Evolutionary conservation across 2,113 vertebrate genomes (phyloP), one percentile per base, ranked within the genome.

Genomic region (Fulica atra): DNA sequence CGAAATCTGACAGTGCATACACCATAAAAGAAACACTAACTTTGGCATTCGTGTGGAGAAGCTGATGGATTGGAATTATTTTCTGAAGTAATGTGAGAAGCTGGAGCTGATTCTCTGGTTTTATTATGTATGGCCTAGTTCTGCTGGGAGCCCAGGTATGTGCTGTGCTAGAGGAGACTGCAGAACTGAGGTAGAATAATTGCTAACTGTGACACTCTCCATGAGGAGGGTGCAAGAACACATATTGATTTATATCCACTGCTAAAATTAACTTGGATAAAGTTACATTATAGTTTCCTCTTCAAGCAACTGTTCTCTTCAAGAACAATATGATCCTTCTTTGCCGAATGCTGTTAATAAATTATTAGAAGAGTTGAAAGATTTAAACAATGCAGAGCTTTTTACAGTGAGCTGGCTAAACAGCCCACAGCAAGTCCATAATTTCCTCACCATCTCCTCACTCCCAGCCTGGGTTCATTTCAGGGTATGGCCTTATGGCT

Each of bases 31-130:
- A 92, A 92, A 88, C 66, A 86, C 42, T 81, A 23, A 20, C 51
- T 69, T 57, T 88, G 71, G 63, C 51, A 65, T 51, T 84, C 63
- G 65, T 16, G 16, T 54, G 70, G 53, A 94, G 85, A 96, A 83
- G 42, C 64, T 92, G 92, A 96, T 84, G 87, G 91, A 96, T 91
- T 89, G n/a, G 54, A 82, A 81, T 82, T 95, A 90, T 95, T 96
- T 94, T 88, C 80, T 86, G 64, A 94, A 94, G 92, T 81, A 93
- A 78, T 88, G 83, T 44, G 64, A 93, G 80, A 95, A 76, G 36
- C 86, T 89, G 70, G 40, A 87, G 36, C 31, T 79, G 61, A 86
- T 89, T 90, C 73, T 92, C 86, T 84, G 53, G 51, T 48, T 96
- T 81, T 76, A 89, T 87, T 87, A 96, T 35, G 36, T 66, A 79